Base-by-base conservation (phyloP, 2,888 invertebrate genomes). In the Callinectes sapidus region DNA sequence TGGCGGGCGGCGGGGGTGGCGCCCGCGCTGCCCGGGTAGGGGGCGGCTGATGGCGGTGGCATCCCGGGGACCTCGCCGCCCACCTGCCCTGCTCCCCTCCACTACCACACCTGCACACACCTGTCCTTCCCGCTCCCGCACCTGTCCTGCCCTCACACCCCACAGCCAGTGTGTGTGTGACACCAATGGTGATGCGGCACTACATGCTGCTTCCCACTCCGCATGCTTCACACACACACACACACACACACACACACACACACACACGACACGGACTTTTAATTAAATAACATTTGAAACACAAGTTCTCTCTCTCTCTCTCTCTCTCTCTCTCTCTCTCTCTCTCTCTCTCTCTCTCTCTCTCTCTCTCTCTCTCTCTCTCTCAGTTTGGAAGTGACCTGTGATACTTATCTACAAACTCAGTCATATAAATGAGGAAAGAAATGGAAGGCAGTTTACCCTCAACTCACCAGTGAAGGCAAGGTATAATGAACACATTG, bases 21-120 rank as follows among this genome's bases (percentile, higher is more conserved):
- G 87, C 66, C 91, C 71, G 18, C 18, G 28, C 28, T 54, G 28
- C 87, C 28, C 54, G n/a, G 87, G 86, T 66, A 87, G 86, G 66
- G 91, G 87, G 87, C 55, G 87, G 91, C 87, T 66, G 91, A 91
- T 91, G 91, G 87, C 61, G 61, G 91, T 91, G 90, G 91, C 91
- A 91, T 91, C 91, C 39, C 61, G 35, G 88, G 48, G 88, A 28
- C 77, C n/a, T 35, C 23, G 16, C 23, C 39, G 35, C 66, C 48
- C 85, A 54, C 85, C 85, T 90, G 55, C 42, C 66, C 32, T 2
- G 10, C 66, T 39, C n/a, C 39, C 87, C 71, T 61, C 61, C 91
- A 61, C 91, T 87, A 66, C 66, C 91, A 61, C 91, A 55, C 86
- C 86, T 35, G 61, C 91, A 35, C 87, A 39, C 42, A 35, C 48